Conservation (phyloP, 2,113 vertebrate genomes). For the Rissa tridactyla region DNA sequence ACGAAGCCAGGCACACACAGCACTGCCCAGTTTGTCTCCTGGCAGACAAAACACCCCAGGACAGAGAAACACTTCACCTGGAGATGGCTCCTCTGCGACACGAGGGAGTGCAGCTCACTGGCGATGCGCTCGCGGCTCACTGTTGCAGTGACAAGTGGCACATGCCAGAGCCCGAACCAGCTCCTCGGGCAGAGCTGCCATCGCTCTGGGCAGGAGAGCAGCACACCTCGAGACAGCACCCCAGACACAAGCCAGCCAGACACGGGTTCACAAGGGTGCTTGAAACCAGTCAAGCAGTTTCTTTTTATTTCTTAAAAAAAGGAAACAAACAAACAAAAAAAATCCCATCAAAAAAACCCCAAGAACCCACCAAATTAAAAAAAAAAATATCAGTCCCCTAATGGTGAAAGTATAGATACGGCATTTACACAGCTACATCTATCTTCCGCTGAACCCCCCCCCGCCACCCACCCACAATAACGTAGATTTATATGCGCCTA, state of each 20-base stretch:
- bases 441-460: constrained; percentile 34
- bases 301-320: constrained; percentile 59
- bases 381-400: constrained; percentile 20
- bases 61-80: background rate
- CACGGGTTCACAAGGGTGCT: constrained; percentile 61
- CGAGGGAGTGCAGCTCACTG: too few relatives aligned
- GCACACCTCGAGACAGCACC: background rate
- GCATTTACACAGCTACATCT: constrained; percentile 74
- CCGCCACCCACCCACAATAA: constrained; percentile 30
- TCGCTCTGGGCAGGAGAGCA: accelerated
- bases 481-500: constrained; percentile 29
- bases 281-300: constrained; percentile 83
- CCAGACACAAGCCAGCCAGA: background rate
- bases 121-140: background rate
- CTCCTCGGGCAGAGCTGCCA: background rate
- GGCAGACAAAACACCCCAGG: accelerated
- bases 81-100: background rate
- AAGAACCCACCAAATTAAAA: background rate
- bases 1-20: background rate
- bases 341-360: background rate
- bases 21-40: accelerated
- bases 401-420: constrained; percentile 57
- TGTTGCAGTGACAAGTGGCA: accelerated
- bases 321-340: background rate
- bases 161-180: accelerated